phyloP scores from a whole-genome alignment of 2,797 vertebrate species.

The Poeciliopsis paucimaculata region DNA sequence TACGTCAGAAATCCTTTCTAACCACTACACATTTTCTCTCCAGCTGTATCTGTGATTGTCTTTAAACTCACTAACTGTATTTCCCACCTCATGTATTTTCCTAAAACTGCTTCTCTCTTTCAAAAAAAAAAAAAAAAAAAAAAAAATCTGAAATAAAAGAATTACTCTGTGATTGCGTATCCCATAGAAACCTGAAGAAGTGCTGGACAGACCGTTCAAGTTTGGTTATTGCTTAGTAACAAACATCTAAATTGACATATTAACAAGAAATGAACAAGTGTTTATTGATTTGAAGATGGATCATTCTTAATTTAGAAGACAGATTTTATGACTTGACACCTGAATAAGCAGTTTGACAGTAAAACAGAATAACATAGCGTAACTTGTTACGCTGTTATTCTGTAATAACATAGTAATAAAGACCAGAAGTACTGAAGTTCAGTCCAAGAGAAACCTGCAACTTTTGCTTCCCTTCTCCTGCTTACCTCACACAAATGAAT shows the following conservation, averaged over 20 bases:
- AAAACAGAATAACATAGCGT: not conserved
- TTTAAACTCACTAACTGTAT: too few relatives aligned
- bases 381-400: not conserved
- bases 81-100: not conserved
- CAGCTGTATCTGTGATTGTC: too few relatives aligned
- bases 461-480: not conserved
- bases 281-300: not conserved
- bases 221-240: too few relatives aligned
- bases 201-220: not conserved
- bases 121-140: not conserved
- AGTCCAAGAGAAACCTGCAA: not conserved
- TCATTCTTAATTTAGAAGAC: not conserved
- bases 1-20: too few relatives aligned
- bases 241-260: not conserved
- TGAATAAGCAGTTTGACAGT: not conserved
- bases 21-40: too few relatives aligned
- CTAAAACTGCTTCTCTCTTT: not conserved
- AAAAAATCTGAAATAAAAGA: not conserved
- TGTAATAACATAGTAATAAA: not conserved
- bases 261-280: not conserved
- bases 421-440: not conserved
- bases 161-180: not conserved
- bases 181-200: not conserved
- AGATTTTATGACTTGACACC: not conserved
- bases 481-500: not conserved